A percentile compares a stretch with the other conserved stretches of the same genome.
phyloP scores from a whole-genome alignment of 2,113 vertebrate genomes.

The Jaculus jaculus region DNA sequence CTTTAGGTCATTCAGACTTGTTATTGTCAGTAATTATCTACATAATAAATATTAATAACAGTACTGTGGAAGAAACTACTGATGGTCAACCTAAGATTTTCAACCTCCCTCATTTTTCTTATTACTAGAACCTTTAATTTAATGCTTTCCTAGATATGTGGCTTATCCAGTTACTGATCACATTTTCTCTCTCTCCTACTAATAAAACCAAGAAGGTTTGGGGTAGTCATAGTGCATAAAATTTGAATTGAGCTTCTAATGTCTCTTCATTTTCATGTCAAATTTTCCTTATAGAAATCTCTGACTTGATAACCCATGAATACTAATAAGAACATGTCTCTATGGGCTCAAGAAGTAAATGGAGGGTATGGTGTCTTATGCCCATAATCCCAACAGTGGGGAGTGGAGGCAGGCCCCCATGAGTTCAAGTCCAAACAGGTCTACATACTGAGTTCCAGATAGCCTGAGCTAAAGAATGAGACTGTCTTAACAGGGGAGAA shows the following conservation, averaged over 20 bases:
- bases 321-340: neutral
- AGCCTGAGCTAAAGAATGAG: too few relatives aligned
- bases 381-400: too few relatives aligned
- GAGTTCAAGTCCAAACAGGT: too few relatives aligned
- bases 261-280: constrained; percentile 47
- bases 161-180: neutral
- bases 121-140: neutral
- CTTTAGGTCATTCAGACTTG: neutral
- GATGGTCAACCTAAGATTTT: neutral
- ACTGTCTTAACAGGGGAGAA: too few relatives aligned
- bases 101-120: neutral
- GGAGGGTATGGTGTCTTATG: neutral
- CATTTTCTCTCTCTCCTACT: too few relatives aligned
- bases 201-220: constrained; percentile 34
- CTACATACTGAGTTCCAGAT: too few relatives aligned
- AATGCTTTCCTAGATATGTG: neutral
- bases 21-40: neutral
- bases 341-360: constrained; percentile 6
- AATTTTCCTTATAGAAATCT: constrained; percentile 21
- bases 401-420: too few relatives aligned
- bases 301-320: neutral
- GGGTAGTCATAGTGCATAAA: constrained; percentile 1
- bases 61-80: neutral
- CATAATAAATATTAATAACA: neutral
- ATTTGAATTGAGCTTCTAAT: neutral